Base-by-base conservation (phyloP, 2,113 vertebrate genomes). In the Collichthys lucidus region DNA sequence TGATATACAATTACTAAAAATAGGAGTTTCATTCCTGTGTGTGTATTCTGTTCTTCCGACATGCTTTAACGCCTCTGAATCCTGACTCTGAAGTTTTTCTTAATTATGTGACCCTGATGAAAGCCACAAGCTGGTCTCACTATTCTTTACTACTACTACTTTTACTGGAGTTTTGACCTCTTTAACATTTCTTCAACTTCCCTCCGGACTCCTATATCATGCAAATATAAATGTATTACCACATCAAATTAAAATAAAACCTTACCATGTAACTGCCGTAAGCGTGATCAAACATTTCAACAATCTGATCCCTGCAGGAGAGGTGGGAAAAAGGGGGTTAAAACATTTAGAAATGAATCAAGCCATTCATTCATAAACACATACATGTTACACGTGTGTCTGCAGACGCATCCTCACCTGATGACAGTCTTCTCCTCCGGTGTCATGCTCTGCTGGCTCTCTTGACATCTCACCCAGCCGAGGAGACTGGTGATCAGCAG, bases 271-370 rank as follows among this genome's bases (percentile, higher is more conserved):
- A 96, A 91, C 94, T 96, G 59, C 94, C 94, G 42, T 96, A 96
- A 4, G 96, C 96, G 16, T 96, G 96, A 84, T 96, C 95, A 74
- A 96, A 96, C 96, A 96, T 96, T 86, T 96, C 96, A 87, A 96
- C 11, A 40, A 96, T 91, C 81, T 95, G 94, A 73, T 95, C 89
- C 91, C 96, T 96, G 88, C 44, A 26, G 26, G 26, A n/a, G n/a
- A n/a, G n/a, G 44, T 3, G 11, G 10, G 6, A 4, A 92, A 90
- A n/a, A 49, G 47, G 20, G 14, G 19, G 22, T 7, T 2, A 10
- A 77, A 75, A 11, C 0, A 61, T 26, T 40, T 40, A 40, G 35
- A n/a, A 31, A 22, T 65, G 1, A 40, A 40, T 60, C 4, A 42
- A 46, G 40, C 14, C n/a, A 22, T 1, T 19, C 24, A 65, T 56